Conservation (phyloP, 2,113 vertebrate species). For the Microcebus ravelobensis region DNA sequence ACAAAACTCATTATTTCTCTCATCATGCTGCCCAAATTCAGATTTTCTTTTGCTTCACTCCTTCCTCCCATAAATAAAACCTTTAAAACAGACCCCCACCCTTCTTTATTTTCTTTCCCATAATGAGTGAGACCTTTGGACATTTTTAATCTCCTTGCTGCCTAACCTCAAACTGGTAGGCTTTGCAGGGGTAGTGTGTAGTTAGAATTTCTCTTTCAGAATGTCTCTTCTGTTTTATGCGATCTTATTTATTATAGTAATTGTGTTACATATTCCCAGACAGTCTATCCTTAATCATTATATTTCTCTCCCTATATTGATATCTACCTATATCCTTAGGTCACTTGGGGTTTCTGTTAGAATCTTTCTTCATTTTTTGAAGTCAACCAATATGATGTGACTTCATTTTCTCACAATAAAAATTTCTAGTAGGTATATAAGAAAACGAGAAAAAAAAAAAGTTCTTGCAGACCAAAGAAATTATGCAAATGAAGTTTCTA, state of each 20-base stretch:
- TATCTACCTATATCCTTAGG: not conserved
- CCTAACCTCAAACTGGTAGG: not conserved
- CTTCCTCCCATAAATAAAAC: not conserved
- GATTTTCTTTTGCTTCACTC: not conserved
- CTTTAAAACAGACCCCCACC: not conserved
- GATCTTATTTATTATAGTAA: not conserved
- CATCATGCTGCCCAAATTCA: not conserved
- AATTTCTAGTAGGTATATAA: not conserved
- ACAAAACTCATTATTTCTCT: not conserved
- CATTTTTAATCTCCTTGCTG: not conserved
- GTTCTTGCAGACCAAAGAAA: not conserved
- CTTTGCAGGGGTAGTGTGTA: not conserved
- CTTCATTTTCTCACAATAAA: not conserved
- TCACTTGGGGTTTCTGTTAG: not conserved
- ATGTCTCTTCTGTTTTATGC: not conserved
- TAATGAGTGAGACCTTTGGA: not conserved
- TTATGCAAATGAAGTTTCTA: not conserved
- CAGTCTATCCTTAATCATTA: not conserved
- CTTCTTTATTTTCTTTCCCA: not conserved
- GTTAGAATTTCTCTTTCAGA: not conserved
- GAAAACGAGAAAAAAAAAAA: not conserved
- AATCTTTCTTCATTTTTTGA: not conserved
- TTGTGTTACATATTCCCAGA: not conserved
- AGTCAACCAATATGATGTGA: not conserved
- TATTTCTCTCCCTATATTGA: not conserved